Evolutionary conservation across 1,140 invertebrate genomes (phyloP), one percentile per base, ranked within the genome.

Genomic region (Eulimnadia texana): DNA sequence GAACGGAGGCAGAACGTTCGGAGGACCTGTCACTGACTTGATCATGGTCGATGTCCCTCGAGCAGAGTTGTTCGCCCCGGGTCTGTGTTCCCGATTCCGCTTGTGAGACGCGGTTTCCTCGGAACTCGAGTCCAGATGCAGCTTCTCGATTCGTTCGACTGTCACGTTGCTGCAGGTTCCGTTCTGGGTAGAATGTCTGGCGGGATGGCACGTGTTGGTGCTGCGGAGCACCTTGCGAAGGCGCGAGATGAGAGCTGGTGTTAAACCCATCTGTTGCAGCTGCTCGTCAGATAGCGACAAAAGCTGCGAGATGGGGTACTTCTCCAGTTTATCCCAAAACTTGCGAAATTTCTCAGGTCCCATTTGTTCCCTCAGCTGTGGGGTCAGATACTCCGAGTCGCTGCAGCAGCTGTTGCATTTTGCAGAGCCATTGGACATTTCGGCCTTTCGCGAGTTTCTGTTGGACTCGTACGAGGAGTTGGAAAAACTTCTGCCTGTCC

Each of bases 1-100:
- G 55, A 57, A 57, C 27, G 55, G 27, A 16, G 55, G 55, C 28
- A 29, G 55, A 11, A 57, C 55, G 28, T 57, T 57, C 3, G 55
- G 55, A 22, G 55, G 55, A 33, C 55, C 55, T 27, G 33, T 57
- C 3, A 27, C 22, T 20, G 55, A 29, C 33, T 57, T 57, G 22
- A 57, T 33, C 55, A 57, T 6, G 3, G 27, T 57, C 33, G 33
- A 42, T 9, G 33, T 9, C 33, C 6, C 6, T 6, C 6, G 6
- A 9, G 33, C 33, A 16, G 33, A 9, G 16, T 16, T 42, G 33
- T 42, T 42, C 33, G 16, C n/a, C n/a, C n/a, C 33, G 33, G 10
- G 55, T 23, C 27, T 33, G 25, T 1, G 55, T 6, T 57, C 9
- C 50, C 19, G 55, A 23, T 57, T 23, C 29, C 55, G 55, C 22